These are phyloP conservation scores for Diplodus sargus DNA, from an alignment of 2,797 vertebrate species.

Conservation along the genomic window DNA sequence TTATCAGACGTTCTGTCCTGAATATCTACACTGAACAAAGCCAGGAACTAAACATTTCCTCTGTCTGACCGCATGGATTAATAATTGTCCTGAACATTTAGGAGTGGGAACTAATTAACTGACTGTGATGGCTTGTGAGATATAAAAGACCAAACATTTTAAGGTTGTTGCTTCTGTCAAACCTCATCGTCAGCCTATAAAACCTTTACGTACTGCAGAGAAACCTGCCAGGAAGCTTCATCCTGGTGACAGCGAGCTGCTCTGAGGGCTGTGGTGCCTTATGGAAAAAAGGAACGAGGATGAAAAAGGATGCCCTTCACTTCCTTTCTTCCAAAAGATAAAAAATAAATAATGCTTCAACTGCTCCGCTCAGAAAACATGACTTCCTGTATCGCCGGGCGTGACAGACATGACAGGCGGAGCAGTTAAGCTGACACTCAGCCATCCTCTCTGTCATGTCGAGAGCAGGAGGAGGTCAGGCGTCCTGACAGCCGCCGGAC, in stretches of 20 bases:
- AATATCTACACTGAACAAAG: not conserved
- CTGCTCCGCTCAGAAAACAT: conserved; percentile 64
- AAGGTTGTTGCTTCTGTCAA: conserved; percentile 40
- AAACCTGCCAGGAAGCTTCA: conserved; percentile 29
- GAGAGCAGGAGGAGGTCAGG: conserved; percentile 69
- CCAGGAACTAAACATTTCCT: not conserved
- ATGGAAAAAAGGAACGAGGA: conserved; percentile 18
- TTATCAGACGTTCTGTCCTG: conserved; percentile 2
- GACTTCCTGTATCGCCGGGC: conserved; percentile 74
- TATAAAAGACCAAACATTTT: conserved; percentile 17
- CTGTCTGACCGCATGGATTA: not conserved
- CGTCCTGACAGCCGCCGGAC: conserved; percentile 74
- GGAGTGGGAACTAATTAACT: conserved; percentile 13
- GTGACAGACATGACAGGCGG: conserved; percentile 81
- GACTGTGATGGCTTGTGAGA: conserved; percentile 8
- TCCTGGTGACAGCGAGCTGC: conserved; percentile 26
- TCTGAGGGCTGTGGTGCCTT: conserved; percentile 4
- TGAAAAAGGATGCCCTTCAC: conserved; percentile 57
- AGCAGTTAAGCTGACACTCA: conserved; percentile 74
- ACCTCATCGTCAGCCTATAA: conserved; percentile 37
- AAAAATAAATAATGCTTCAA: conserved; percentile 59
- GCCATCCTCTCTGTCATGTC: conserved; percentile 73
- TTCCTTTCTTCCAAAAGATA: conserved; percentile 33
- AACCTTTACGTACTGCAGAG: conserved; percentile 41
- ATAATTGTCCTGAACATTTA: not conserved